Conservation (phyloP, 2,888 invertebrate genomes). For the Metalampra italica region DNA sequence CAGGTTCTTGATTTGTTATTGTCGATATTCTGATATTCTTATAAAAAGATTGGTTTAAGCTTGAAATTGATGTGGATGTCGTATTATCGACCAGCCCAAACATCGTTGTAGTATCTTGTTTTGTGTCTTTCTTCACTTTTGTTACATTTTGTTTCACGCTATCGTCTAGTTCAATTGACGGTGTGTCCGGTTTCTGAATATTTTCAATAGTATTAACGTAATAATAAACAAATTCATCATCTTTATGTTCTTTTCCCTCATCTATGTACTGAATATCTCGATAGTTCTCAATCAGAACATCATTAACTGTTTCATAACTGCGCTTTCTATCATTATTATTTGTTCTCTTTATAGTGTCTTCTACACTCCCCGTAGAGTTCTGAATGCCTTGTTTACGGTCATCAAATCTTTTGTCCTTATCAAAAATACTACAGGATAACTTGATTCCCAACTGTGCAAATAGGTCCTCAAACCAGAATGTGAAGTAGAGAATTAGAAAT, state of each 20-base stretch:
- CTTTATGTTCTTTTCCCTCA: background rate
- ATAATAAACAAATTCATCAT: background rate
- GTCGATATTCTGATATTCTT: background rate
- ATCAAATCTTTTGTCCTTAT: conserved; percentile 11
- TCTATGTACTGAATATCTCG: background rate
- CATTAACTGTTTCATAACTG: background rate
- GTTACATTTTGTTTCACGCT: background rate
- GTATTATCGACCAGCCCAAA: background rate
- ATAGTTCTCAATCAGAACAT: background rate
- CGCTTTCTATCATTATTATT: background rate
- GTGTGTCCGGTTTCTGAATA: background rate
- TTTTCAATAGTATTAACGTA: background rate
- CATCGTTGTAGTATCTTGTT: background rate
- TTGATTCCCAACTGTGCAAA: conserved; percentile 18
- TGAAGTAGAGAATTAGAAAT: conserved; percentile 24
- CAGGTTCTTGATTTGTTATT: background rate
- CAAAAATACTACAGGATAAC: conserved; percentile 20
- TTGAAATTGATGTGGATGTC: background rate
- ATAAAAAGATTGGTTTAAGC: background rate
- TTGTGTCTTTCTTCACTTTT: background rate
- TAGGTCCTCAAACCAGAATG: conserved; percentile 27
- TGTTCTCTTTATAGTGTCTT: too few relatives aligned
- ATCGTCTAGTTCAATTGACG: background rate
- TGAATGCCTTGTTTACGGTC: background rate
- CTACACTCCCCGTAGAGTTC: background rate